Conservation (phyloP, 30 jellyfish, hydroid and myxozoan genomes). For the Sanderia malayensis region DNA sequence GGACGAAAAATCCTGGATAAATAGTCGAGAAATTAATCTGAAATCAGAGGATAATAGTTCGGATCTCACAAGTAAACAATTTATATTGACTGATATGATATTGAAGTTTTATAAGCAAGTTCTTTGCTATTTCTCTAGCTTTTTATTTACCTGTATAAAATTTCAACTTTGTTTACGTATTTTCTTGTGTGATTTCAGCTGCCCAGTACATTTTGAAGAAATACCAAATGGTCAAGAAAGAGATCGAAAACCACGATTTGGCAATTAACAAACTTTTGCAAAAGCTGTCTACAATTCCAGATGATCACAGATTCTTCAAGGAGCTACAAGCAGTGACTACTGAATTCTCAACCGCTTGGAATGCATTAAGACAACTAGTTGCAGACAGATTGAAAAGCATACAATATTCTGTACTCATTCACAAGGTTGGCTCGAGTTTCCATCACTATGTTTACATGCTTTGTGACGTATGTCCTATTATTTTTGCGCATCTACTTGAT, state of each 20-base stretch:
- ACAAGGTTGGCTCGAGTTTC: slow-evolving; percentile 12
- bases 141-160: no score
- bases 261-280: slow-evolving; percentile 7
- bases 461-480: no score
- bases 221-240: slow-evolving; percentile 37
- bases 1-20: slow-evolving; percentile 48
- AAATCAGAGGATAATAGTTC: slow-evolving; percentile 39
- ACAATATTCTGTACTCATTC: slow-evolving; percentile 26
- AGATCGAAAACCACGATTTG: slow-evolving; percentile 36
- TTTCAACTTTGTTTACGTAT: no score
- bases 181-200: slow-evolving; percentile 13
- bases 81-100: no score
- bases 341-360: slow-evolving; percentile 27
- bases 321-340: slow-evolving; percentile 1
- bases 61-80: slow-evolving; percentile 32
- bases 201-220: slow-evolving; percentile 45
- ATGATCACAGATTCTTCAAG: slow-evolving; percentile 13
- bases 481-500: no score
- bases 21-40: slow-evolving; percentile 7
- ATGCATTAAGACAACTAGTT: slow-evolving; percentile 18
- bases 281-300: slow-evolving; percentile 11
- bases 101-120: no score
- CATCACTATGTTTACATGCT: no score
- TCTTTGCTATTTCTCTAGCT: no score
- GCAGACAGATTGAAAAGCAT: slow-evolving; percentile 7